Evolutionary conservation across 2,888 invertebrate species (phyloP).

Genomic region (Phoronis australis): DNA sequence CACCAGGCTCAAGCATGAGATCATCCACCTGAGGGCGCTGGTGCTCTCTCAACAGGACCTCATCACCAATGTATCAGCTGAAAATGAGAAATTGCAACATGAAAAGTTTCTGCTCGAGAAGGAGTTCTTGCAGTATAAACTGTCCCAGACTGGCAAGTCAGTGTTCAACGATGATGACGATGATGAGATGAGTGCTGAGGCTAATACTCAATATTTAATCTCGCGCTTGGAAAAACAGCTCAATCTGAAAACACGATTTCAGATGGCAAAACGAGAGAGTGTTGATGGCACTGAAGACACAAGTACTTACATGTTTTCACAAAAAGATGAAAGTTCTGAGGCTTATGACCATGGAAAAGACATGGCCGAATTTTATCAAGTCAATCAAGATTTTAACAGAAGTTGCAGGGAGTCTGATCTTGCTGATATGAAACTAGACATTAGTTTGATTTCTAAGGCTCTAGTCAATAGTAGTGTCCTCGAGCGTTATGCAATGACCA

Average conservation of each 20-base stretch:
- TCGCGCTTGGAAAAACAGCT: no score
- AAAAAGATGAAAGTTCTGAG: slow-evolving; percentile 9
- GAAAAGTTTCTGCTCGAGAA: background rate
- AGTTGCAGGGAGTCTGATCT: no score
- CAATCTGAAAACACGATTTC: background rate
- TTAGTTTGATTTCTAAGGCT: slow-evolving; percentile 9
- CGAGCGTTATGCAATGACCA: slow-evolving; percentile 20
- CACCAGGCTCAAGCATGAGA: slow-evolving; percentile 49
- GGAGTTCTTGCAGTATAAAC: background rate
- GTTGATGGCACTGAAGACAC: background rate
- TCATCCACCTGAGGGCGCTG: slow-evolving; percentile 39
- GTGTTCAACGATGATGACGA: no score
- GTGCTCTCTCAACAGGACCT: background rate
- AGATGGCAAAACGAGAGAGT: background rate
- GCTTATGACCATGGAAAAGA: slow-evolving; percentile 41
- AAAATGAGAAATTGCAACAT: background rate
- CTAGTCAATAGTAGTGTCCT: slow-evolving; percentile 13
- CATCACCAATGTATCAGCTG: background rate
- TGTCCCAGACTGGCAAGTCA: no score
- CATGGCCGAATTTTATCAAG: slow-evolving; percentile 35
- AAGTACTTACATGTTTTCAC: background rate
- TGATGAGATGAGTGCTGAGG: no score
- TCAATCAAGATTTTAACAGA: slow-evolving; percentile 41
- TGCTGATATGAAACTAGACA: background rate
- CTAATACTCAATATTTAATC: no score